phyloP scores from a whole-genome alignment of 2,797 vertebrate species.

The Miichthys miiuy region DNA sequence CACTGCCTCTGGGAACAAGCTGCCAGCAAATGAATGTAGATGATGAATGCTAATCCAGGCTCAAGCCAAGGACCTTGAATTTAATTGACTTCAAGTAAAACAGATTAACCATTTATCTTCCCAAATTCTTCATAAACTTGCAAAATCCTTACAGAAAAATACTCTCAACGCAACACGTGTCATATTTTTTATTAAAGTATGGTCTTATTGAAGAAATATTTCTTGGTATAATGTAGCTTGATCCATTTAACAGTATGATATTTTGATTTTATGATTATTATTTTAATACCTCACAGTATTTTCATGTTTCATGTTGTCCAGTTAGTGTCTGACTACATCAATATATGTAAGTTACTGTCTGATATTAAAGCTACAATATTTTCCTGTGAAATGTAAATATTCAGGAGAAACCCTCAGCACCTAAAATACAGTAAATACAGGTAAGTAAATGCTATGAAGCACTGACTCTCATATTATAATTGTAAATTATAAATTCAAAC shows the following conservation, averaged over 20 bases:
- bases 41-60: no score
- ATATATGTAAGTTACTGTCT: not conserved
- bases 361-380: not conserved
- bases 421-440: not conserved
- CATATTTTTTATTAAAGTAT: not conserved
- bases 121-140: not conserved
- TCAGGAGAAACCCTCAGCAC: not conserved
- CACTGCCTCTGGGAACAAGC: not conserved
- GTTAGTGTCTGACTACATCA: not conserved
- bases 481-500: not conserved
- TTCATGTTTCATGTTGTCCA: no score
- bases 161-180: not conserved
- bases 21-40: not conserved
- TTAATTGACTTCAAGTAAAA: conserved; percentile 1
- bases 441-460: not conserved
- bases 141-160: not conserved
- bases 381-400: not conserved
- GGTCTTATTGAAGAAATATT: not conserved
- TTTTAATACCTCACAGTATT: no score
- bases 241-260: not conserved
- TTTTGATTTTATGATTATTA: no score
- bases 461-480: not conserved
- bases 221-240: not conserved
- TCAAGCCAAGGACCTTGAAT: not conserved
- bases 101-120: not conserved